phyloP scores from a whole-genome alignment of 92 coral and sea anemone genomes.

The Paramuricea clavata region DNA sequence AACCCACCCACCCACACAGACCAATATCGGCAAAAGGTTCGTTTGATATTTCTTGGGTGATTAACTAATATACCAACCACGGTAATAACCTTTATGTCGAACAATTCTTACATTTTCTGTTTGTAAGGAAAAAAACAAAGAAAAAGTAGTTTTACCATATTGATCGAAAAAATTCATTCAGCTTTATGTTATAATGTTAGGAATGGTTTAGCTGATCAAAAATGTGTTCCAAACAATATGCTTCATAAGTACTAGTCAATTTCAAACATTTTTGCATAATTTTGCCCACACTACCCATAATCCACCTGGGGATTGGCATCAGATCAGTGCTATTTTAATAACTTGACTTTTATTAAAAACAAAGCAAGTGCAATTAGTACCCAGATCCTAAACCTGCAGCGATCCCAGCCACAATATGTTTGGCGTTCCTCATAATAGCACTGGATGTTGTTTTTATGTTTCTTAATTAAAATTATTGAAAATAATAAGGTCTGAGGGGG shows the following conservation, averaged over 20 bases:
- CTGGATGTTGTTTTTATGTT: no score
- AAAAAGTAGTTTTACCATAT: no score
- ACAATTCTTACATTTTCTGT: background rate
- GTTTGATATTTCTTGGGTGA: background rate
- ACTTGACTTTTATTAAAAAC: background rate
- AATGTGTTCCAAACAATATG: background rate
- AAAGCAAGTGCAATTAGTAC: no score
- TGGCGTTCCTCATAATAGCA: no score
- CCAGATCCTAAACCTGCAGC: no score
- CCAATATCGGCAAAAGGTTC: background rate
- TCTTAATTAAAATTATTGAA: no score
- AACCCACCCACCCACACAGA: background rate
- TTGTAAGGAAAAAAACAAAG: background rate
- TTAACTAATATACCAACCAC: background rate
- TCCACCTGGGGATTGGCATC: background rate
- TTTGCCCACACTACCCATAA: background rate
- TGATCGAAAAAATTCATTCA: background rate
- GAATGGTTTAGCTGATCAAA: no score
- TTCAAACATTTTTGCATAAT: background rate
- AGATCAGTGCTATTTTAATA: no score
- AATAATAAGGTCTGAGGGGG: no score
- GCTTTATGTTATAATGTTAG: background rate
- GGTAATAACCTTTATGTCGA: background rate
- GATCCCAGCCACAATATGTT: no score
- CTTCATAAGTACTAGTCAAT: background rate